These are phyloP conservation scores for Ursus arctos DNA, from an alignment of 2,113 vertebrate species.

Conservation along the genomic window DNA sequence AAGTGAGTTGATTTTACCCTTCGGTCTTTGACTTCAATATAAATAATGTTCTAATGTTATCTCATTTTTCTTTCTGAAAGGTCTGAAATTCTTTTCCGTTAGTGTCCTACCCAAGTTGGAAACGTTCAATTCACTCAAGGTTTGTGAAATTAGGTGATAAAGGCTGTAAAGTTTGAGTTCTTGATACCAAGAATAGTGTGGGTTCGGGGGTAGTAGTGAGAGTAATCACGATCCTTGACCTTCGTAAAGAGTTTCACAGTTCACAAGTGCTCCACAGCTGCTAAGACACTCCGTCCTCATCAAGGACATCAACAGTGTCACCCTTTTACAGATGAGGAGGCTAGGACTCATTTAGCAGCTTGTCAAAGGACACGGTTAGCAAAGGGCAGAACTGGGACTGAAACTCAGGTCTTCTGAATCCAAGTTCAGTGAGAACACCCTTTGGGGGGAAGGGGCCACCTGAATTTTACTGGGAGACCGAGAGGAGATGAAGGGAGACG, in stretches of 20 bases:
- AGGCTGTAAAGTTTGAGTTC: not conserved
- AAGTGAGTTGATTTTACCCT: not conserved
- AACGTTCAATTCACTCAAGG: slow-evolving; percentile 53
- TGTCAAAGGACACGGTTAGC: slow-evolving; percentile 13
- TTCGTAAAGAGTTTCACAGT: not conserved
- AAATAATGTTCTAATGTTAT: slow-evolving; percentile 36
- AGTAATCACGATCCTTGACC: not conserved
- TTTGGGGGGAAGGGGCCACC: not conserved
- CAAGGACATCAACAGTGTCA: not conserved
- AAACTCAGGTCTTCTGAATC: not conserved
- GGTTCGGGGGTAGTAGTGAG: not conserved
- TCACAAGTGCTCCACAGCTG: not conserved
- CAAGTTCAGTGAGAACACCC: not conserved
- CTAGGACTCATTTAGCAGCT: not conserved
- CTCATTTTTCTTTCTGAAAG: slow-evolving; percentile 48
- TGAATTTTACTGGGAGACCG: not conserved
- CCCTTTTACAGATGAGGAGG: slow-evolving; percentile 6
- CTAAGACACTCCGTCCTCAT: not conserved
- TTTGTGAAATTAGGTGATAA: slow-evolving; percentile 17
- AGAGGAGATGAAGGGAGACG: not conserved
- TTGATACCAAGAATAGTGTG: not conserved
- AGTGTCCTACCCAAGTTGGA: slow-evolving; percentile 8
- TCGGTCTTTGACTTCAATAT: not conserved
- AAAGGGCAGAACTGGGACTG: not conserved
- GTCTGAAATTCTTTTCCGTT: slow-evolving; percentile 27